Evolutionary conservation across 1,140 invertebrate genomes (phyloP).

Genomic region (Cyphomyrmex costatus): DNA sequence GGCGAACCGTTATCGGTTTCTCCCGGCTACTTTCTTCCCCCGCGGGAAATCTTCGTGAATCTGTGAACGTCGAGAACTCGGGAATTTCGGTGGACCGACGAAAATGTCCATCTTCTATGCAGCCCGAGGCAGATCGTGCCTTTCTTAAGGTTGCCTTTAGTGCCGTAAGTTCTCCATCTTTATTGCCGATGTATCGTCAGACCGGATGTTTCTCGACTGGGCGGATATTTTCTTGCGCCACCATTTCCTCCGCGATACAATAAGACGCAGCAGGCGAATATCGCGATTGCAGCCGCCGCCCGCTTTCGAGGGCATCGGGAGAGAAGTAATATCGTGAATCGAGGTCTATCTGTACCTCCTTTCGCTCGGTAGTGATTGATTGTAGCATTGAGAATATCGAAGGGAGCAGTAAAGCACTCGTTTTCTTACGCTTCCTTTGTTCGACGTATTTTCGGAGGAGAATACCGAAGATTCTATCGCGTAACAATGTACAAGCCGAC

Average conservation of each 20-base stretch:
- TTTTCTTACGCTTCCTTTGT: constrained; percentile 37
- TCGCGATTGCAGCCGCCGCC: constrained; percentile 44
- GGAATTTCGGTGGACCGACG: not conserved
- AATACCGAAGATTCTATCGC: constrained; percentile 10
- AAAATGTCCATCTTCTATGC: not conserved
- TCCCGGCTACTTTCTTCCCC: constrained; percentile 51
- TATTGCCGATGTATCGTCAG: constrained; percentile 37
- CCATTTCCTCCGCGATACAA: constrained; percentile 53
- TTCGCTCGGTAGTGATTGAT: constrained; percentile 56
- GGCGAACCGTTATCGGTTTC: constrained; percentile 65
- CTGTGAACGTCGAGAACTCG: not conserved
- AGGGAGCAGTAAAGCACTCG: constrained; percentile 28
- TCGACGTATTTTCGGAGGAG: constrained; percentile 9
- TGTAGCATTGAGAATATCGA: constrained; percentile 47
- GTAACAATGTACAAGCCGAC: not conserved
- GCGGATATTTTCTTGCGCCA: constrained; percentile 65
- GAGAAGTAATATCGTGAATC: constrained; percentile 58
- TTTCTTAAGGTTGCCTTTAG: not conserved
- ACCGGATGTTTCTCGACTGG: constrained; percentile 49
- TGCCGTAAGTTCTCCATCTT: constrained; percentile 1
- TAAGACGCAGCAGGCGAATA: constrained; percentile 48
- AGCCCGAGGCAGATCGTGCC: too few relatives aligned
- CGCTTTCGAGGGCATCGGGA: constrained; percentile 45
- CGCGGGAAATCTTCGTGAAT: constrained; percentile 45
- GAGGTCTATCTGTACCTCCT: constrained; percentile 49